Evolutionary conservation across 2,797 vertebrate species (phyloP).

Genomic region (Parotocinclus haroldoi): DNA sequence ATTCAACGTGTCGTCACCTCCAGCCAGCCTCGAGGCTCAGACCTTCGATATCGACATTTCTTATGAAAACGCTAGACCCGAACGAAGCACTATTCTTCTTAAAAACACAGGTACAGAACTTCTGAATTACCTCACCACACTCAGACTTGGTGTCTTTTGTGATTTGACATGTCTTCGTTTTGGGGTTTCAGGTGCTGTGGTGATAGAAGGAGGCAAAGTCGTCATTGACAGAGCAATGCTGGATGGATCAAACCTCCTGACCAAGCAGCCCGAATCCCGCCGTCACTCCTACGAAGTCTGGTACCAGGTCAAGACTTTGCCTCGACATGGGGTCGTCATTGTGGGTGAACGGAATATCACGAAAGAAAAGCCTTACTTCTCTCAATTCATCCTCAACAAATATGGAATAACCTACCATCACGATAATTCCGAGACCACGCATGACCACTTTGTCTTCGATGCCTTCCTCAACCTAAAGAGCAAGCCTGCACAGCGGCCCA

Average conservation of each 20-base stretch:
- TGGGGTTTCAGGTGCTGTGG: constrained; percentile 69
- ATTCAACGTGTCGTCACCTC: constrained; percentile 76
- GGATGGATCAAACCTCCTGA: constrained; percentile 83
- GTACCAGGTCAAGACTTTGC: constrained; percentile 82
- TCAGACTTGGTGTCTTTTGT: not conserved
- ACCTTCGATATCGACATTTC: constrained; percentile 82
- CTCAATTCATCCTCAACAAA: constrained; percentile 81
- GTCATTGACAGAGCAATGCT: constrained; percentile 78
- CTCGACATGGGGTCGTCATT: constrained; percentile 75
- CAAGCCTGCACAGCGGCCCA: constrained; percentile 69
- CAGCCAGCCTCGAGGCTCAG: constrained; percentile 73
- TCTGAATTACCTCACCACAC: not conserved
- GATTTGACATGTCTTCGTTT: no score
- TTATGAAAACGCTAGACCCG: constrained; percentile 75
- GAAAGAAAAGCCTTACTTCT: constrained; percentile 84
- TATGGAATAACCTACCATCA: constrained; percentile 83
- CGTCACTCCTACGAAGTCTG: constrained; percentile 78
- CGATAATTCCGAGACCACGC: constrained; percentile 81
- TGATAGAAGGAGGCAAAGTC: constrained; percentile 79
- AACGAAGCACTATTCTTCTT: constrained; percentile 71
- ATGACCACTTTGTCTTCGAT: constrained; percentile 79
- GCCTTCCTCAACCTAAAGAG: constrained; percentile 82
- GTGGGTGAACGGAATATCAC: constrained; percentile 84
- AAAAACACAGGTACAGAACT: constrained; percentile 79
- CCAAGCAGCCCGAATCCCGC: constrained; percentile 73